Evolutionary conservation across 2,888 invertebrate species (phyloP).

Genomic region (Lepeophtheirus nordmannii): DNA sequence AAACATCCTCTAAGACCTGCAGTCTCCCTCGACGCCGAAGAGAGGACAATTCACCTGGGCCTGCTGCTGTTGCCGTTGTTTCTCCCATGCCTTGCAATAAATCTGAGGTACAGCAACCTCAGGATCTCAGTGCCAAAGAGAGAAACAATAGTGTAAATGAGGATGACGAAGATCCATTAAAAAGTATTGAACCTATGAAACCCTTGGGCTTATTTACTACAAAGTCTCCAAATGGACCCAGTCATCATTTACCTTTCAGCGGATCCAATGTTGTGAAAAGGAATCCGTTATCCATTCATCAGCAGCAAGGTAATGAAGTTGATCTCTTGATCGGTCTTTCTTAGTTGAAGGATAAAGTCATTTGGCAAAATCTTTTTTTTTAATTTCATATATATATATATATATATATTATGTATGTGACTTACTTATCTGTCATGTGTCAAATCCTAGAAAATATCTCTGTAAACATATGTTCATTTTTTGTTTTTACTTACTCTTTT

Average conservation of each 20-base stretch:
- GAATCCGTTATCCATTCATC: slow-evolving; percentile 17
- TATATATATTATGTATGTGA: too few relatives aligned
- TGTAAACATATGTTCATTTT: too few relatives aligned
- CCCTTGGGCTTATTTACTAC: slow-evolving; percentile 15
- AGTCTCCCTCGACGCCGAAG: slow-evolving; percentile 15
- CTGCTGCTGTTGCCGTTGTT: slow-evolving; percentile 22
- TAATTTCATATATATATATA: too few relatives aligned
- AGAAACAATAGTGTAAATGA: neutral
- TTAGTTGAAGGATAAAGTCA: too few relatives aligned
- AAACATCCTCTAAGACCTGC: neutral
- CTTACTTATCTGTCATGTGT: too few relatives aligned
- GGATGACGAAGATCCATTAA: slow-evolving; percentile 16
- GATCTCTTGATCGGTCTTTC: too few relatives aligned
- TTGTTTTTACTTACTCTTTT: too few relatives aligned
- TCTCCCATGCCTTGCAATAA: slow-evolving; percentile 25
- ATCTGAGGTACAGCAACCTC: neutral
- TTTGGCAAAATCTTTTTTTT: too few relatives aligned
- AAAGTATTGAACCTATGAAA: slow-evolving; percentile 9
- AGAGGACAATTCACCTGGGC: slow-evolving; percentile 6
- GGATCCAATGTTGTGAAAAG: neutral
- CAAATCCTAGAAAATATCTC: too few relatives aligned
- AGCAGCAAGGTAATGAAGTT: slow-evolving; percentile 25
- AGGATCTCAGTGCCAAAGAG: neutral
- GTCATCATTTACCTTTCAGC: slow-evolving; percentile 17
- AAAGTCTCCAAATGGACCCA: neutral